Evolutionary conservation across 1,140 invertebrate species (phyloP), one percentile per base, ranked within the genome.

Genomic region (Ostrea denselamellosa): DNA sequence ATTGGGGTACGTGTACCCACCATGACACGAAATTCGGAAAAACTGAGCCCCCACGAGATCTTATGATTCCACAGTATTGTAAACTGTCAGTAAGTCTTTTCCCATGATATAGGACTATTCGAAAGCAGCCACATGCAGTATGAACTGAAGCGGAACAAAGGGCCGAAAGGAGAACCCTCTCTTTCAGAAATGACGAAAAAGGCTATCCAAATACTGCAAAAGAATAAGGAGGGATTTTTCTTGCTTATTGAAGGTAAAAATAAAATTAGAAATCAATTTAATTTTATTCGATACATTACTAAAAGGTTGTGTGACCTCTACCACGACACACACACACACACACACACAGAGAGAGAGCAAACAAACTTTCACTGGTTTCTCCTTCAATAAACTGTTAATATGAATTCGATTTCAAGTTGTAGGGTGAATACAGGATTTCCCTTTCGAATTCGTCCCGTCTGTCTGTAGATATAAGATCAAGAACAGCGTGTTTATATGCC

Each of bases 101-200:
- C 5, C 34, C 62, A 58, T 89, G 58, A 65, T 56, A 25, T 14
- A 96, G 95, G 95, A 82, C 92, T 97, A 58, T 97, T 97, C 93
- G 94, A 96, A 2, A 97, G 97, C 91, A 96, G 96, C 4, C 97
- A 98, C 92, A 94, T 99, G 91, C 96, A 96, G 34, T 98, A 97
- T 95, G 96, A 97, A 83, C 92, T 96, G 90, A 96, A 97, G 88
- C 95, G 98, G 89, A 95, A 96, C 56, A 95, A 97, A 89, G 95
- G 94, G 44, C 83, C 88, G 3, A 86, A 62, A 3, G 91, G 85
- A 4, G 91, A 94, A 86, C 96, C 96, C 8, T 96, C 97, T 1
- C 93, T 99, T 3, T 96, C 96, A 14, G 96, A 98, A 82, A 99
- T 99, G 98, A 98, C 97, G 0, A 95, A 96, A 87, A 97, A 97